Conservation (phyloP, 2,888 invertebrate genomes). For the Machimus rusticus region DNA sequence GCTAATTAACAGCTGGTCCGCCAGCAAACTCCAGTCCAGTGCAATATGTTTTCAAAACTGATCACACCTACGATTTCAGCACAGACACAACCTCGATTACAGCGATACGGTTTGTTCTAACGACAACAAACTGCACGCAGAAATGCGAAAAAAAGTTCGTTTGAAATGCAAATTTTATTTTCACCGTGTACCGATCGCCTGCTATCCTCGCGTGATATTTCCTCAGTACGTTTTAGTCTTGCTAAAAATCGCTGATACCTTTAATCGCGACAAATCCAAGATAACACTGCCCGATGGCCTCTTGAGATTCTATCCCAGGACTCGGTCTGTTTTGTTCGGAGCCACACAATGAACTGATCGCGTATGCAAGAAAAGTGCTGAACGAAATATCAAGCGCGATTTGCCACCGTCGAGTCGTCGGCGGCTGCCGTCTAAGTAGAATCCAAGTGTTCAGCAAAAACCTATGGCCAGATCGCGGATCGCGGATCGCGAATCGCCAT, state of each 20-base stretch:
- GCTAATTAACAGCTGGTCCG: conserved; percentile 13
- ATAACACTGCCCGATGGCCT: not conserved
- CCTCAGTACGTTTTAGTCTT: not conserved
- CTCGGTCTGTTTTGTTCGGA: conserved; percentile 27
- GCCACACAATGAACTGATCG: conserved; percentile 36
- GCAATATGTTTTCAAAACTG: not conserved
- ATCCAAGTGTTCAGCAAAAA: conserved; percentile 25
- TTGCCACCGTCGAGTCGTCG: conserved; percentile 23
- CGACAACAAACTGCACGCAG: not conserved
- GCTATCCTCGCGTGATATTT: not conserved
- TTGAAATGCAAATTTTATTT: not conserved
- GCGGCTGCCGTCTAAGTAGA: conserved; percentile 9
- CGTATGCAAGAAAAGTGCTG: conserved; percentile 24
- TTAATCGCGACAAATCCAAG: not conserved
- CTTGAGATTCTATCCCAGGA: not conserved
- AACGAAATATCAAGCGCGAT: conserved; percentile 31
- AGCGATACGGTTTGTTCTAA: not conserved
- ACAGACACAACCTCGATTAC: not conserved
- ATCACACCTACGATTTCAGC: conserved; percentile 18
- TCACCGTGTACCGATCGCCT: not conserved
- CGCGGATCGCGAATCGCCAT: not conserved
- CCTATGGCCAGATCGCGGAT: not conserved
- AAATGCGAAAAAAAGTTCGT: not conserved
- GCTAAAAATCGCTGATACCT: not conserved
- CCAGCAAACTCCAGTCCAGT: not conserved